Conservation (phyloP, 2,888 invertebrate species). For the Cataglyphis rosenhaueri region DNA sequence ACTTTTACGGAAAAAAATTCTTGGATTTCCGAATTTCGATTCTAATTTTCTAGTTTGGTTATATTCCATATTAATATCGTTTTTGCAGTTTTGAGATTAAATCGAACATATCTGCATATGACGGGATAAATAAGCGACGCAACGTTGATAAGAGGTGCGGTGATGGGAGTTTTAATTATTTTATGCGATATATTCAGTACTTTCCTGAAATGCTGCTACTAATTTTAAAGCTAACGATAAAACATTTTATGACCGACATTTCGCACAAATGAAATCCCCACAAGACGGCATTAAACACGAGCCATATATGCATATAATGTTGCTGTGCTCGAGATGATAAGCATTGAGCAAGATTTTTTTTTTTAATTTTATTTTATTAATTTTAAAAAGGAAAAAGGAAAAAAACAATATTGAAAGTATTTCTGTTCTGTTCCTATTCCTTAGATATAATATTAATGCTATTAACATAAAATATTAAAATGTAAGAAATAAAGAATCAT, state of each 20-base stretch:
- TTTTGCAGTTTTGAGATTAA: conserved; percentile 7
- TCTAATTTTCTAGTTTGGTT: not conserved
- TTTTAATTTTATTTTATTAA: conserved; percentile 2
- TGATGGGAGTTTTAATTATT: conserved; percentile 59
- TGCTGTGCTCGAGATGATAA: not conserved
- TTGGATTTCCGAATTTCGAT: not conserved
- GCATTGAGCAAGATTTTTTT: not conserved
- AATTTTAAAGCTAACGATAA: conserved; percentile 27
- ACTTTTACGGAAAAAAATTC: not conserved
- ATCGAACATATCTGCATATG: conserved; percentile 7
- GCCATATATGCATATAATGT: not conserved
- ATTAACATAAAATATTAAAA: not conserved
- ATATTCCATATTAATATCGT: conserved; percentile 21
- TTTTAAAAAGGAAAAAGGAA: not conserved
- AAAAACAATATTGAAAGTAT: not conserved
- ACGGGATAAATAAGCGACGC: not conserved
- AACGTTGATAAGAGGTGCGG: conserved; percentile 23
- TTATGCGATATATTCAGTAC: conserved; percentile 26
- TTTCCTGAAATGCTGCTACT: conserved; percentile 20
- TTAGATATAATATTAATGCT: not conserved
- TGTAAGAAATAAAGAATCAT: not conserved
- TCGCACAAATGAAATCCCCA: conserved; percentile 31
- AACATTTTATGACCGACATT: conserved; percentile 1
- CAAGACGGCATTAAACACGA: not conserved
- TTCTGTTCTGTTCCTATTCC: not conserved